phyloP scores from a whole-genome alignment of 2,888 invertebrate genomes.

The Ptilodon capucinus region DNA sequence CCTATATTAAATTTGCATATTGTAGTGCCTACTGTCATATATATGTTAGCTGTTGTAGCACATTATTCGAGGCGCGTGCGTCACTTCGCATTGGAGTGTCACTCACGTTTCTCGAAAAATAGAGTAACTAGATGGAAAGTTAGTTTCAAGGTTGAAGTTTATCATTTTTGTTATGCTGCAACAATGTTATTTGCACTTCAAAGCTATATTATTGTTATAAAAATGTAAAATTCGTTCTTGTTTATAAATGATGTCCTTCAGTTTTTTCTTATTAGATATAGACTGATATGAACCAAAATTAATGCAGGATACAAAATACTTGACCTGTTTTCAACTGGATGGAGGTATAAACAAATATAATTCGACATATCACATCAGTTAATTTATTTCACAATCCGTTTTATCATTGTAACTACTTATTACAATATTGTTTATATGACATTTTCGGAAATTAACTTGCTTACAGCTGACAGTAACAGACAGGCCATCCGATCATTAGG shows the following conservation, averaged over 20 bases:
- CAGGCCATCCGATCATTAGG: neutral
- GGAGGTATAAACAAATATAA: no score
- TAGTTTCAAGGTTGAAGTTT: conserved; percentile 16
- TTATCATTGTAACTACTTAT: no score
- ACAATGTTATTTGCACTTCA: neutral
- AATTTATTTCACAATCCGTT: no score
- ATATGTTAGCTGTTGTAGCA: neutral
- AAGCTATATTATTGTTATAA: neutral
- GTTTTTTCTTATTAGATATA: neutral
- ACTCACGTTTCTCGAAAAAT: conserved; percentile 29
- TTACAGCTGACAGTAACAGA: neutral
- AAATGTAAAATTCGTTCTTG: neutral
- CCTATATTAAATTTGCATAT: neutral
- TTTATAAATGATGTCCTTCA: neutral
- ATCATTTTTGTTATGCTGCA: conserved; percentile 2
- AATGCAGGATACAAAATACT: neutral
- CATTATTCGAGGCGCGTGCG: conserved; percentile 1
- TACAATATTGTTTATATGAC: no score
- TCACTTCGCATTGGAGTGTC: conserved; percentile 20
- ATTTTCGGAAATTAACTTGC: neutral
- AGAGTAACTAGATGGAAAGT: conserved; percentile 13
- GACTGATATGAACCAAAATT: neutral
- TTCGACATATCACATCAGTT: no score
- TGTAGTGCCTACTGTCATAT: neutral
- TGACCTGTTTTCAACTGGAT: no score